Base-by-base conservation (phyloP, 2,888 invertebrate species). In the Coenonympha glycerion region DNA sequence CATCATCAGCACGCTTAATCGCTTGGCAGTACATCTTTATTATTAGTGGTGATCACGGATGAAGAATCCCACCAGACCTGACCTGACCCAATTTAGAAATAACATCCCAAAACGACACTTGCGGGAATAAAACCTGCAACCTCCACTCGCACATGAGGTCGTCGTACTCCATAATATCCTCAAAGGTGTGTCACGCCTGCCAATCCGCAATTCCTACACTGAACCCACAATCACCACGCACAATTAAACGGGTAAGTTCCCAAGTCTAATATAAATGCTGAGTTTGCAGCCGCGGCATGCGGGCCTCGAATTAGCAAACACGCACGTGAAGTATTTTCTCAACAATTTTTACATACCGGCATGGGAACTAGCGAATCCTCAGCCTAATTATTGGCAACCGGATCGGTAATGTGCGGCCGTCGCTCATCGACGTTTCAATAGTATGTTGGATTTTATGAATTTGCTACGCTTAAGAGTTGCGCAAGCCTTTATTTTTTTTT, bases 291-390 rank as follows among this genome's bases (percentile, higher is more conserved):
- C 63, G 65, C 58, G 50, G 53, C 53, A 59, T 6, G 13, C 31
- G n/a, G n/a, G n/a, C 31, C 31, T 13, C 65, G 68, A 71, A 82
- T 83, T 81, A 81, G 73, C 79, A 62, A 65, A 76, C 84, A 82
- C 82, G 70, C 68, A 70, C 63, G 64, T 63, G 60, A 61, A 73
- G 76, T 76, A 79, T 82, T 75, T 82, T 85, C 84, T 78, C 84
- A 85, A 83, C 84, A 83, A 84, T 86, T 86, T 85, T 78, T 84
- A 85, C 85, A 85, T 85, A 77, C 84, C 85, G 60, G 66, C 78
- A 66, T 85, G 85, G 81, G 85, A 85, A 84, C 80, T 73, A 72
- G 61, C 61, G 65, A 64, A 64, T 64, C 66, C 68, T 66, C 63
- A 54, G 64, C 62, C 66, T 81, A 81, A 81, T 82, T 81, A 80